Evolutionary conservation across 2,888 invertebrate genomes (phyloP), one percentile per base, ranked within the genome.

Genomic region (Metopia argyrocephala): DNA sequence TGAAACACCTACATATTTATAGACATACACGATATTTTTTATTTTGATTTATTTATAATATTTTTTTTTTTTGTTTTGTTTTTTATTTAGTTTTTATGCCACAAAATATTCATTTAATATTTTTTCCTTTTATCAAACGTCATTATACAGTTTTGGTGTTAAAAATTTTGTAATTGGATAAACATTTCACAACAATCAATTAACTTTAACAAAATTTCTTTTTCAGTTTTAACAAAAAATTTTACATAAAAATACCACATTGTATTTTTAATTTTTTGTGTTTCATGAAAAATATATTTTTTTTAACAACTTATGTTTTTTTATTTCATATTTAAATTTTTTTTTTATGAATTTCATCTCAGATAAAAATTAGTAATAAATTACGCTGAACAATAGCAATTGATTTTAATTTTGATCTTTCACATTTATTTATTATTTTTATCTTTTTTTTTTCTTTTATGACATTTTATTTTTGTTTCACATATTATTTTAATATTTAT

Each of bases 131-230:
- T n/a, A n/a, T n/a, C n/a, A n/a, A n/a, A n/a, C n/a, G n/a, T n/a
- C n/a, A n/a, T n/a, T n/a, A n/a, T n/a, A n/a, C n/a, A n/a, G n/a
- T n/a, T n/a, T n/a, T n/a, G n/a, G n/a, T 38, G 15, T 12, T 38
- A 38, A 38, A 38, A 38, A 38, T 38, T 38, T 38, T n/a, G n/a
- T n/a, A n/a, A n/a, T n/a, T n/a, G n/a, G n/a, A n/a, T 78, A 78
- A 78, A 78, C 66, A 78, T 78, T 78, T 78, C 78, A 73, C 31
- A 78, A 56, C 61, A 56, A 66, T 78, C 71, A 73, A 78, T 78
- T 78, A 66, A 61, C 48, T 78, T 73, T 18, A 48, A 62, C 54
- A 78, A 56, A 4, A 38, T 38, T 38, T 38, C 15, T 31, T 56
- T n/a, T 45, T 45, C 12, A 7, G n/a, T n/a, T n/a, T n/a, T n/a